phyloP scores from a whole-genome alignment of 2,797 vertebrate genomes.

The Gymnoscopelus braueri region DNA sequence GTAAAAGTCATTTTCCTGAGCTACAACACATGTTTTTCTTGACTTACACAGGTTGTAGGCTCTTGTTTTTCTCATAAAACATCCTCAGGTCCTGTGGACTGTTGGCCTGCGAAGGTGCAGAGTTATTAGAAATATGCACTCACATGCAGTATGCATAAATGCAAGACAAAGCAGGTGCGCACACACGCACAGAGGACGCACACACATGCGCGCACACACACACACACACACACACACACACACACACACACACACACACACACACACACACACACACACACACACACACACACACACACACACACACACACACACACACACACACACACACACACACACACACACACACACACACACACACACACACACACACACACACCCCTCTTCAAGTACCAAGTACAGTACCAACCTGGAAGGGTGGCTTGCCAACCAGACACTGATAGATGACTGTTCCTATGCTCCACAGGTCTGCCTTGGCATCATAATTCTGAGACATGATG shows the following conservation, averaged over 20 bases:
- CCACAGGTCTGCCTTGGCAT: conserved; percentile 96
- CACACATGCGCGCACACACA: neutral
- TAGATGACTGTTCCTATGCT: conserved; percentile 97
- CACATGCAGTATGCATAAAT: neutral
- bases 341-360: neutral
- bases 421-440: conserved; percentile 97
- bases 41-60: conserved; percentile 90
- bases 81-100: conserved; percentile 97
- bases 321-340: neutral
- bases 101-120: conserved; percentile 84
- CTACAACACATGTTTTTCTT: neutral
- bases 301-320: neutral
- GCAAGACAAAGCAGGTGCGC: neutral
- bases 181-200: neutral
- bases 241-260: neutral
- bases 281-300: neutral
- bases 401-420: conserved; percentile 93
- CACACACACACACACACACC: neutral
- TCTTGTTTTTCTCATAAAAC: conserved; percentile 98
- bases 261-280: neutral
- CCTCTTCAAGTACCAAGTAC: neutral
- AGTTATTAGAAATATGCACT: neutral
- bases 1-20: neutral
- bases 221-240: neutral
- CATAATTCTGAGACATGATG: conserved; percentile 98